Evolutionary conservation across 2,888 invertebrate species (phyloP).

Genomic region (Laothoe populi): DNA sequence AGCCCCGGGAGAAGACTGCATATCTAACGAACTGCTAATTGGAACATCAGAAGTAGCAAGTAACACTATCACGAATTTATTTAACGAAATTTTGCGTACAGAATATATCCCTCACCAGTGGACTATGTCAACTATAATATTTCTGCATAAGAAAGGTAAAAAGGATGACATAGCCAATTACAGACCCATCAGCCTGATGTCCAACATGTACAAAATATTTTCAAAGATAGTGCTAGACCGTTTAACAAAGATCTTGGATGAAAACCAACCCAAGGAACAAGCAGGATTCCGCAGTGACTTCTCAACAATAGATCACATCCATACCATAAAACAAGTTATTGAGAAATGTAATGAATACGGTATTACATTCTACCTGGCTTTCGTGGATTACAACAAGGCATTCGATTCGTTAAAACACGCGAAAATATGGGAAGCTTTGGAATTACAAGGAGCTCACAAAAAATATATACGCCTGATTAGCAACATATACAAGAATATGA

Average conservation of each 20-base stretch:
- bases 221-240: conserved; percentile 34
- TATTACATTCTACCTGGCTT: conserved; percentile 26
- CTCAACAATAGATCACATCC: conserved; percentile 39
- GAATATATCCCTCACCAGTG: conserved; percentile 39
- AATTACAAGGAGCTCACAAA: conserved; percentile 22
- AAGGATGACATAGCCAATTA: conserved; percentile 37
- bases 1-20: conserved; percentile 30
- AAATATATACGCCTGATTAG: conserved; percentile 27
- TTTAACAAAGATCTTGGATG: conserved; percentile 33
- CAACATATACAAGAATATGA: conserved; percentile 29
- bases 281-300: conserved; percentile 37
- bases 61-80: conserved; percentile 27
- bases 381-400: conserved; percentile 31
- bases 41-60: background rate
- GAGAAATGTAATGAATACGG: conserved; percentile 29
- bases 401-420: conserved; percentile 31
- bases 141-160: conserved; percentile 41
- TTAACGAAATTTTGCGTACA: conserved; percentile 35
- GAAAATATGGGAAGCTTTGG: conserved; percentile 29
- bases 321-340: conserved; percentile 23
- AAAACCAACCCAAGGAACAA: conserved; percentile 39
- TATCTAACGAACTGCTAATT: conserved; percentile 14
- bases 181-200: conserved; percentile 39
- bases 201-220: conserved; percentile 38
- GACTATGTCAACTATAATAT: conserved; percentile 34